Evolutionary conservation across 1,140 invertebrate genomes (phyloP).

Genomic region (Panulirus ornatus): DNA sequence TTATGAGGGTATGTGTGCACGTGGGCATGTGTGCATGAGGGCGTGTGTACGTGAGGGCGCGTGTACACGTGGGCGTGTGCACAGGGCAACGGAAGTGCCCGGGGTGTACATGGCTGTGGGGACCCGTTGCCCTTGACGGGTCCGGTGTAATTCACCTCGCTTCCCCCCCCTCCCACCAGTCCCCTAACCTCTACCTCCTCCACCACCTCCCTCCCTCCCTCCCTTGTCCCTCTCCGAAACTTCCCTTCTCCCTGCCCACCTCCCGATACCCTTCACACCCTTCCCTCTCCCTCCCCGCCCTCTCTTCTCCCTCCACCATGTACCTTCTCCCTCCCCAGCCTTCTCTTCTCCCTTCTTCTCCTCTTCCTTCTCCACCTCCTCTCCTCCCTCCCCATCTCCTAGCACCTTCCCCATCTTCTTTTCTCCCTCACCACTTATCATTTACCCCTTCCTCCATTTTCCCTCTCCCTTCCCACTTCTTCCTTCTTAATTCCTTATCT

Average conservation of each 20-base stretch:
- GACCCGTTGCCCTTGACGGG: not conserved
- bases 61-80: too few species aligned
- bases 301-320: not conserved
- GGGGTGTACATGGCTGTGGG: conserved; percentile 8
- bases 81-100: not conserved
- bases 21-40: too few species aligned
- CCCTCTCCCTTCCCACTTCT: too few species aligned
- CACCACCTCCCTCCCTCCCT: not conserved
- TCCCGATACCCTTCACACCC: too few species aligned
- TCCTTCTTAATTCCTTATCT: too few species aligned
- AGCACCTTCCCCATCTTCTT: too few species aligned
- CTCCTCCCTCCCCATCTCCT: too few species aligned
- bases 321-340: not conserved
- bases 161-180: not conserved
- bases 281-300: not conserved
- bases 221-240: not conserved
- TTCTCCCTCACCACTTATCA: too few species aligned
- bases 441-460: too few species aligned
- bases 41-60: too few species aligned
- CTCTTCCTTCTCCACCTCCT: not conserved
- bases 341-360: not conserved
- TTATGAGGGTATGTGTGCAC: too few species aligned
- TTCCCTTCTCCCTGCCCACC: not conserved
- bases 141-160: not conserved
- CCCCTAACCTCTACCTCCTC: too few species aligned